Evolutionary conservation across 2,888 invertebrate genomes (phyloP).

Genomic region (Caenorhabditis virilis): DNA sequence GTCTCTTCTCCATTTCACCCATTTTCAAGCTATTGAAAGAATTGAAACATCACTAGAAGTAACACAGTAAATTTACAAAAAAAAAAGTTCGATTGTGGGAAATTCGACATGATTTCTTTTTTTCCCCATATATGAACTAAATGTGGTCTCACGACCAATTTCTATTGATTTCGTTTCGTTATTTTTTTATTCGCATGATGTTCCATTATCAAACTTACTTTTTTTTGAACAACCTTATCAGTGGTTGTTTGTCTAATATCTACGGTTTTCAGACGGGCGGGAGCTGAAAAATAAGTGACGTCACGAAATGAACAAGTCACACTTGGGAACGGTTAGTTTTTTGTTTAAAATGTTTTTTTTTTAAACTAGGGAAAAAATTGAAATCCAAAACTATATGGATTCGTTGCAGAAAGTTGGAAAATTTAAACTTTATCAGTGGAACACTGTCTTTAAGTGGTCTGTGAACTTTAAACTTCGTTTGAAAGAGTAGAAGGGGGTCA

Average conservation of each 20-base stretch:
- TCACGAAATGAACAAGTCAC: constrained; percentile 39
- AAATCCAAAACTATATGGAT: neutral
- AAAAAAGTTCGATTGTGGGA: neutral
- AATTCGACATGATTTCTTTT: neutral
- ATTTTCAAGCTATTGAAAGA: neutral
- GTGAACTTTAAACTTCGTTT: too few species aligned
- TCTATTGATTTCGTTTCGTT: neutral
- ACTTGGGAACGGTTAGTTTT: constrained; percentile 34
- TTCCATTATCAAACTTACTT: neutral
- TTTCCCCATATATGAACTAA: neutral
- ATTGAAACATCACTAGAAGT: neutral
- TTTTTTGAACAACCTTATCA: constrained; percentile 3
- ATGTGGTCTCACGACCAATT: neutral
- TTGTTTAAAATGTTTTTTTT: neutral
- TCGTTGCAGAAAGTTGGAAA: too few species aligned
- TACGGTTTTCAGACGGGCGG: too few species aligned
- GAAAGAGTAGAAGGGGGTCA: too few species aligned
- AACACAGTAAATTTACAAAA: neutral
- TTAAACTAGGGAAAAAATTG: neutral
- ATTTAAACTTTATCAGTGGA: too few species aligned
- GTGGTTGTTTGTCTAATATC: too few species aligned
- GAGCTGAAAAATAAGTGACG: too few species aligned
- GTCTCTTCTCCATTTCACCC: neutral
- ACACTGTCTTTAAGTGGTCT: too few species aligned
- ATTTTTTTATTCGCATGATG: neutral